Base-by-base conservation (phyloP, 2,888 invertebrate species). In the Halictus ligatus region DNA sequence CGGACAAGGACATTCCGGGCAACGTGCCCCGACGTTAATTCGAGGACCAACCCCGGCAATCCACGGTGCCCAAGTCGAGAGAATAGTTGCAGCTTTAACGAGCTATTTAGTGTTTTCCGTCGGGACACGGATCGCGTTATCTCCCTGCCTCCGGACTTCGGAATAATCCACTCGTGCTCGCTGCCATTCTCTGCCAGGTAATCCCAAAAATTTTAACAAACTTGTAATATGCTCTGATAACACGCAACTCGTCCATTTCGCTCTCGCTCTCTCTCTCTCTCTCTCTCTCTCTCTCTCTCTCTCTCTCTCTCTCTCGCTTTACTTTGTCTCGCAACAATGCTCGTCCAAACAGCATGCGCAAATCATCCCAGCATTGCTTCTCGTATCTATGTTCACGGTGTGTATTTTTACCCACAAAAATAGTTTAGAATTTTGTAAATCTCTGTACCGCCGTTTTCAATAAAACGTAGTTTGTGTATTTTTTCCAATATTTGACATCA, bases 1-100 rank as follows among this genome's bases (percentile, higher is more conserved):
- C 50, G 54, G 25, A 64, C 85, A 43, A 76, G 79, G 25, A 48
- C 76, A 69, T 71, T 21, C 84, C 67, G 74, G 86, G 76, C 80
- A 80, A 85, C 71, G 85, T 80, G 86, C 73, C 86, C 60, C 43
- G 77, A 77, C 74, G 77, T 85, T 85, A 60, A 78, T 85, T 80
- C 69, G 73, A 58, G 60, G 73, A 40, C 46, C 40, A 43, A 5
- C n/a, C 4, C 43, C 43, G 77, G 50, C 60, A 69, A 80, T 72
- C 75, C 64, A 40, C 73, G 69, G 15, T 10, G 74, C 35, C 12
- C 46, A 72, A 48, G 8, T 12, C 21, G 83, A 1, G 75, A 48
- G 84, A 74, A 78, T 40, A 46, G 25, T 67, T 35, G 67, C 58
- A 10, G 69, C 46, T 46, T 64, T 85, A 77, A 86, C 81, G 71